Evolutionary conservation across 2,797 vertebrate genomes (phyloP).

Genomic region (Etheostoma perlongum): DNA sequence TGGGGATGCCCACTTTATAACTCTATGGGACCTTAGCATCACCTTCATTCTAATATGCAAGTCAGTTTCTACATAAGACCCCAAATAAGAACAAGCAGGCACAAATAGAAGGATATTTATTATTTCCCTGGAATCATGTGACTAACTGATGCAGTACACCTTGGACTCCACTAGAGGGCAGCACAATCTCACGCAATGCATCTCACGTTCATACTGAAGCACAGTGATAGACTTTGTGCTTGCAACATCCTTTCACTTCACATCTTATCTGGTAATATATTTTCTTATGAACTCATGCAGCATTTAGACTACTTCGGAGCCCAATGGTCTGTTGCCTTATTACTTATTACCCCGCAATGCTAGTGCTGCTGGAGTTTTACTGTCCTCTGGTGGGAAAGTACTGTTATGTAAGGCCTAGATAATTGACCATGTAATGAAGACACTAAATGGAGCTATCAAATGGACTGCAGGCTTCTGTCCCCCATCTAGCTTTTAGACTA

Average conservation of each 20-base stretch:
- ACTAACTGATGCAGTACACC: not conserved
- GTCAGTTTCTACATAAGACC: not conserved
- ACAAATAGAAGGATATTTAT: not conserved
- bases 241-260: not conserved
- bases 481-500: constrained; percentile 44
- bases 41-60: not conserved
- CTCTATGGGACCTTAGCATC: not conserved
- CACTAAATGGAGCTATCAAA: constrained; percentile 33
- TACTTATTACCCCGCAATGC: constrained; percentile 14
- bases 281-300: constrained; percentile 5
- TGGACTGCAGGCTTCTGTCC: constrained; percentile 27
- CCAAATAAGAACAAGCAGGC: not conserved
- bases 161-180: constrained; percentile 57
- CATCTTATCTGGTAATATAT: not conserved
- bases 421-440: constrained; percentile 60
- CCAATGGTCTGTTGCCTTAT: not conserved
- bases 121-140: not conserved
- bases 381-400: constrained; percentile 36
- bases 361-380: constrained; percentile 16
- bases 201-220: not conserved
- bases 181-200: constrained; percentile 16
- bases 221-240: not conserved
- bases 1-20: not conserved
- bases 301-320: constrained; percentile 4
- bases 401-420: constrained; percentile 46